These are phyloP conservation scores for Ibidorhyncha struthersii DNA, from an alignment of 2,113 vertebrate genomes.

Conservation along the genomic window DNA sequence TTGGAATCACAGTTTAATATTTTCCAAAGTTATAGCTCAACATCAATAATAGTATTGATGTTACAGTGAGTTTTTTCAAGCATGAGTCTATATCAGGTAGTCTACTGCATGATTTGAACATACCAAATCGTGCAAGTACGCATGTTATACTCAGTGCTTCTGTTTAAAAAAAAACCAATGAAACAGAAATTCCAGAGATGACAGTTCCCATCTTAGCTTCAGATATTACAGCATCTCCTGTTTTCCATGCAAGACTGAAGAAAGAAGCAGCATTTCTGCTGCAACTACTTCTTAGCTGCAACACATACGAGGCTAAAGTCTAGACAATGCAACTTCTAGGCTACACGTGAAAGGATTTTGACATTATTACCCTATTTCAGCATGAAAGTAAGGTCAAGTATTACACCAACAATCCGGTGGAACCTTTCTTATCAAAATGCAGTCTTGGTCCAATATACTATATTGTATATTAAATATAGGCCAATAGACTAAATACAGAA, in stretches of 20 bases:
- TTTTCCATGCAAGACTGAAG: neutral
- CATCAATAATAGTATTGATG: neutral
- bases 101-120: neutral
- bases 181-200: neutral
- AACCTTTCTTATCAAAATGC: neutral
- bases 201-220: neutral
- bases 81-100: neutral
- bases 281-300: neutral
- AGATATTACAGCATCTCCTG: neutral
- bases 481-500: neutral
- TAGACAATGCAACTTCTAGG: neutral
- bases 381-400: neutral
- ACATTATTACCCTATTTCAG: neutral
- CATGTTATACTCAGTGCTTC: neutral
- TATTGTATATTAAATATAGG: rapidly evolving
- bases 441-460: neutral
- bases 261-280: neutral
- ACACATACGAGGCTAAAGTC: neutral
- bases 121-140: neutral
- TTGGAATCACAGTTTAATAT: neutral
- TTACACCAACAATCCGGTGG: neutral
- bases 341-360: neutral
- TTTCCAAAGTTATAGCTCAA: neutral
- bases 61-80: neutral
- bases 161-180: neutral